These are phyloP conservation scores for Mycteria americana DNA, from an alignment of 2,797 vertebrate genomes.

Conservation along the genomic window DNA sequence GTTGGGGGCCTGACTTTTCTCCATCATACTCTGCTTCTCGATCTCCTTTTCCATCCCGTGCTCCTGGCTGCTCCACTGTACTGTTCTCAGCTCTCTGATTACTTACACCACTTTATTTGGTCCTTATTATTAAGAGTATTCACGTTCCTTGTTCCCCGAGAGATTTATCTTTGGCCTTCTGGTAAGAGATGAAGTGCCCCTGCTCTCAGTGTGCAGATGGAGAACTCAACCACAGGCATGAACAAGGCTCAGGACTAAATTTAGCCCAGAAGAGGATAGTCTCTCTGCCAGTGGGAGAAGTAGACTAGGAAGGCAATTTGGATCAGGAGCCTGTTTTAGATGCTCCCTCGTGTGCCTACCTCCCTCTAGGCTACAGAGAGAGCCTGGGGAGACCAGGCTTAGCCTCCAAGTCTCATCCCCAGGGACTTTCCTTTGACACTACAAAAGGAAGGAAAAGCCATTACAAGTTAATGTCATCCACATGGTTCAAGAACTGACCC, in stretches of 20 bases:
- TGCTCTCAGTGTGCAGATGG: not conserved
- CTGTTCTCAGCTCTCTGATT: not conserved
- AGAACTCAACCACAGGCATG: not conserved
- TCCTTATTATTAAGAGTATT: not conserved
- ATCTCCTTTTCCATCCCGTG: not conserved
- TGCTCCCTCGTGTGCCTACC: not conserved
- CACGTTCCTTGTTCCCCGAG: not conserved
- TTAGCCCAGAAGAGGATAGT: not conserved
- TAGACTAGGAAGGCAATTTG: not conserved
- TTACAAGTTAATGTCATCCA: conserved; percentile 22
- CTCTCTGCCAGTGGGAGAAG: not conserved
- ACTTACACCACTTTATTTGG: not conserved
- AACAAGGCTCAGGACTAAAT: not conserved
- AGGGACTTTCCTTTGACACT: not conserved
- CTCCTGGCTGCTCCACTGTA: not conserved
- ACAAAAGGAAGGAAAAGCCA: conserved; percentile 12
- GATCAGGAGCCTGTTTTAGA: not conserved
- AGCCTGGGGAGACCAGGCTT: not conserved
- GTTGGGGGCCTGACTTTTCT: not conserved
- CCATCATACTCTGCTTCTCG: fast-evolving
- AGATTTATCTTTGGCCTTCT: not conserved
- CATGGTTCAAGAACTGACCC: not conserved
- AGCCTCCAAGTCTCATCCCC: not conserved
- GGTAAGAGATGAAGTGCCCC: not conserved
- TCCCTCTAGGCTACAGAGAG: not conserved